A percentile compares a stretch with the other conserved stretches of the same genome.
These are phyloP conservation scores for Lordiphosa collinella DNA, from an alignment of 1,140 invertebrate genomes.

Conservation along the genomic window DNA sequence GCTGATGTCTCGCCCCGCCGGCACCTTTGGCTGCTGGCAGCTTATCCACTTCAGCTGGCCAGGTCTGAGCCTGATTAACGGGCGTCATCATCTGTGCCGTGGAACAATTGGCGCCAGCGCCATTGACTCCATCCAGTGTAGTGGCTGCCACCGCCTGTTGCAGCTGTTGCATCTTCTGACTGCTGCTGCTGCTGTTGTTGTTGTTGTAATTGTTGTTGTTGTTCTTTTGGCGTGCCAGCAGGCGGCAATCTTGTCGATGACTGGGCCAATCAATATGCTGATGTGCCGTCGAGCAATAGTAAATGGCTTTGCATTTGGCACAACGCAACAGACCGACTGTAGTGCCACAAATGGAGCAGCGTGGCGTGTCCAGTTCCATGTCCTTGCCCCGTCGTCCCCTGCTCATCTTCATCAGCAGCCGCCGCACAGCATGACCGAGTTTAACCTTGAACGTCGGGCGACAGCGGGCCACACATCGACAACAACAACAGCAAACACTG, in stretches of 20 bases:
- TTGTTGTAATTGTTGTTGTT: conserved; percentile 25
- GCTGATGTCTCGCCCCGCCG: conserved; percentile 17
- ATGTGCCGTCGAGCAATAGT: conserved; percentile 90
- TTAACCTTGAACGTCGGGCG: conserved; percentile 51
- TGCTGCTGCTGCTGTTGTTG: conserved; percentile 34
- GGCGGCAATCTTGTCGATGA: conserved; percentile 83
- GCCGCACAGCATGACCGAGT: conserved; percentile 17
- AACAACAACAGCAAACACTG: too few relatives aligned
- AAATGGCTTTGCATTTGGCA: conserved; percentile 85
- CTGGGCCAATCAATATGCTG: conserved; percentile 88
- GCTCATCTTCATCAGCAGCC: conserved; percentile 23
- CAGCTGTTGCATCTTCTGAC: conserved; percentile 53
- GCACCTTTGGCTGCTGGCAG: conserved; percentile 5
- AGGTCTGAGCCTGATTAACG: conserved; percentile 55
- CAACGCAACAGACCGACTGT: conserved; percentile 86
- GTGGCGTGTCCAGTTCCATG: conserved; percentile 45
- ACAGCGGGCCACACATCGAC: conserved; percentile 6
- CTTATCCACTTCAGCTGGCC: conserved; percentile 53
- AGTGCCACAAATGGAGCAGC: conserved; percentile 85
- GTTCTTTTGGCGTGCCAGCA: conserved; percentile 59
- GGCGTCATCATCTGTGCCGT: conserved; percentile 65
- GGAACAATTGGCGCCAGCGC: conserved; percentile 56
- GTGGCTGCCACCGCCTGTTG: conserved; percentile 65
- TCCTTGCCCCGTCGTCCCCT: conserved; percentile 66
- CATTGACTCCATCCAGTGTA: conserved; percentile 36